phyloP scores from a whole-genome alignment of 2,113 vertebrate species.

The Tretioscincus oriximinensis region DNA sequence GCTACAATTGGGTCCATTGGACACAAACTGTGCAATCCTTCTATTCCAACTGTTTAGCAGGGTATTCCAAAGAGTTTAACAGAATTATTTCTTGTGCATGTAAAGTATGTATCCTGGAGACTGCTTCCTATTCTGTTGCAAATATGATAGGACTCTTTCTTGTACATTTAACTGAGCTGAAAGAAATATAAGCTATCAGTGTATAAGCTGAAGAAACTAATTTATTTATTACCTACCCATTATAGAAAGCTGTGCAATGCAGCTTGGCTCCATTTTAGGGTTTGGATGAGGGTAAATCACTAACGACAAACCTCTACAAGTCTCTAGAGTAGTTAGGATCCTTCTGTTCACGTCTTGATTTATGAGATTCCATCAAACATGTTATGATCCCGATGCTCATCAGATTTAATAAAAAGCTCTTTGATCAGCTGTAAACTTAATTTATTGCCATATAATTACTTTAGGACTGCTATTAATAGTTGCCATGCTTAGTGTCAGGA shows the following conservation, averaged over 20 bases:
- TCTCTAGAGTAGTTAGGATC: constrained; percentile 16
- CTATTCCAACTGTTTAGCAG: not conserved
- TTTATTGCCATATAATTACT: constrained; percentile 66
- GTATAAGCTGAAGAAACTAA: constrained; percentile 10
- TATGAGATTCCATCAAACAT: constrained; percentile 41
- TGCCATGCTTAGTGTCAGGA: constrained; percentile 56
- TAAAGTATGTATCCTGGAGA: not conserved
- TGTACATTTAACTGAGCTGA: not conserved
- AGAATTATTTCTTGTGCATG: not conserved
- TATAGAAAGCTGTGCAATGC: not conserved
- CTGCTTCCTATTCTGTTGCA: not conserved
- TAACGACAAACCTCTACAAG: not conserved
- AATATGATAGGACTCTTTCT: not conserved
- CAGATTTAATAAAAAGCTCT: constrained; percentile 58
- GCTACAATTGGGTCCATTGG: not conserved
- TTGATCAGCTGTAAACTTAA: constrained; percentile 64
- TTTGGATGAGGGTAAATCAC: constrained; percentile 16
- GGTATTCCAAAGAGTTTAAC: not conserved
- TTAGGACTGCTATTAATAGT: constrained; percentile 66
- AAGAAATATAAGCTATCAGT: constrained; percentile 7
- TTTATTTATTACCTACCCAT: constrained; percentile 37
- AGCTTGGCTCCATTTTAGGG: not conserved
- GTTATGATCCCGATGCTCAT: constrained; percentile 35
- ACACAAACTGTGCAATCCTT: accelerated
- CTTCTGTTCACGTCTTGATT: constrained; percentile 38